phyloP scores from a whole-genome alignment of 1,140 invertebrate genomes.

The Anastatus disparis region DNA sequence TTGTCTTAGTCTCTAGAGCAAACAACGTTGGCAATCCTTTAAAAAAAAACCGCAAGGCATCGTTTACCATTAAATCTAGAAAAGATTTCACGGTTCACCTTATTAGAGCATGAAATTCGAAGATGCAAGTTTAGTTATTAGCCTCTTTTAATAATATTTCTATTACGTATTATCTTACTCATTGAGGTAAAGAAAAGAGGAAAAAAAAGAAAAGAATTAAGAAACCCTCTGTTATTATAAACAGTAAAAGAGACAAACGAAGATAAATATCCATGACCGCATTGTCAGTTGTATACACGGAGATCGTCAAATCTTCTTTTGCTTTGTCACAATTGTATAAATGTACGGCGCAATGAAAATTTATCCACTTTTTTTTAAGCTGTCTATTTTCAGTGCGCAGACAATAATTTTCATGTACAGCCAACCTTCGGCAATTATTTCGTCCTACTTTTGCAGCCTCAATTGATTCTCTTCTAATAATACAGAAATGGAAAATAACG shows the following conservation, averaged over 20 bases:
- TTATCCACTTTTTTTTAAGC: no score
- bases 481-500: no score
- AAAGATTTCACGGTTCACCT: background rate
- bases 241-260: background rate
- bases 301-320: background rate
- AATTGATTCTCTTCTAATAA: no score
- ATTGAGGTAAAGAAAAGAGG: background rate
- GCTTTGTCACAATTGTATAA: constrained; percentile 9
- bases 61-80: no score
- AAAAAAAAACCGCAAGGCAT: no score
- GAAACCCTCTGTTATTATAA: background rate
- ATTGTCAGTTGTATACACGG: background rate
- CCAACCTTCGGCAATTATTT: constrained; percentile 19
- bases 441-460: constrained; percentile 24
- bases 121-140: background rate
- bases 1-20: no score
- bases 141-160: background rate
- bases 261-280: constrained; percentile 26
- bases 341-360: background rate
- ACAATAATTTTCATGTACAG: background rate
- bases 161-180: constrained; percentile 10
- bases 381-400: no score
- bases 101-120: constrained; percentile 12
- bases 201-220: background rate
- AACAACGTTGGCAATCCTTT: no score